Conservation (phyloP, 1,140 invertebrate species). For the Drosophila sucinea region DNA sequence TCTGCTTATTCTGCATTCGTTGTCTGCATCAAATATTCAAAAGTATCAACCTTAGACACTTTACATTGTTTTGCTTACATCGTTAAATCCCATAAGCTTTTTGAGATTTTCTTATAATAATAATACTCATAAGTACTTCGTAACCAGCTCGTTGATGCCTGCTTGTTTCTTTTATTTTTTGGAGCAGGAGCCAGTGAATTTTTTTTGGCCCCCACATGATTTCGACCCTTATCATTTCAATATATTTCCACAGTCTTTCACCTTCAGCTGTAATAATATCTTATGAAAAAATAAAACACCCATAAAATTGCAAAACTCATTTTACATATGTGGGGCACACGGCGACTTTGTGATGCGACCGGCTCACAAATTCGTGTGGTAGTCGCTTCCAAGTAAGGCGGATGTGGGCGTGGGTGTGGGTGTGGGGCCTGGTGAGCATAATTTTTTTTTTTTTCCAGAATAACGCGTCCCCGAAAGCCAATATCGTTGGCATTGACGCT, state of each 20-base stretch:
- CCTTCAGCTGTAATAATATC: constrained; percentile 28
- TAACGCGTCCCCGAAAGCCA: constrained; percentile 67
- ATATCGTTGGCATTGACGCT: constrained; percentile 60
- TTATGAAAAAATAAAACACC: constrained; percentile 44
- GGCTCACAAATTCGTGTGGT: constrained; percentile 39
- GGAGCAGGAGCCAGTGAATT: not conserved
- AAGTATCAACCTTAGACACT: not conserved
- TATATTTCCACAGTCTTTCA: constrained; percentile 16
- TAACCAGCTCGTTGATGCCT: constrained; percentile 4
- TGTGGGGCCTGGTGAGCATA: constrained; percentile 17
- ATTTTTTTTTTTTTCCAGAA: constrained; percentile 54
- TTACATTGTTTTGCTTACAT: constrained; percentile 3
- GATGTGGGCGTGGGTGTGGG: constrained; percentile 36
- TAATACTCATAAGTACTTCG: constrained; percentile 5
- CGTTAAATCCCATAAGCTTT: not conserved
- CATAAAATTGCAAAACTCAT: constrained; percentile 38
- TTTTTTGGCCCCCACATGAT: not conserved
- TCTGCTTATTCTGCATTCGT: not conserved
- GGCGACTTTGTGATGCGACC: constrained; percentile 28
- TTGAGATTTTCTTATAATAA: constrained; percentile 9
- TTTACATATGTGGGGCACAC: constrained; percentile 42
- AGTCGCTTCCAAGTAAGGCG: constrained; percentile 8
- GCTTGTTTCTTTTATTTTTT: not conserved
- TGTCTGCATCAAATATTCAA: not conserved
- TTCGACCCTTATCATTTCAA: constrained; percentile 18